These are phyloP conservation scores for Lepidurus couesii DNA, from an alignment of 1,140 invertebrate genomes.

Conservation along the genomic window DNA sequence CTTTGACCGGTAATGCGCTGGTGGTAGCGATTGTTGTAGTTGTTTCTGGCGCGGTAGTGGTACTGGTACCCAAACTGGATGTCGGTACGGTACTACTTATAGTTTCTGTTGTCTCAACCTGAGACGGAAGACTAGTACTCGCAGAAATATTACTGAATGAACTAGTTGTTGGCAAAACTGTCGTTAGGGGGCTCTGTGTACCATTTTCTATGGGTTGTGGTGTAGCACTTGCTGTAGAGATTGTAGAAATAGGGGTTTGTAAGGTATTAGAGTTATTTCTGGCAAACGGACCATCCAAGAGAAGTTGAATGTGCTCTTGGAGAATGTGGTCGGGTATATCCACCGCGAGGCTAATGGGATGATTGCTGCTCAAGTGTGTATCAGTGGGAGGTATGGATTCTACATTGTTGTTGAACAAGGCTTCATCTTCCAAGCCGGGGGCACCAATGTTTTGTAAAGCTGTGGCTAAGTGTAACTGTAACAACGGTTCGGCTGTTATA, in stretches of 20 bases:
- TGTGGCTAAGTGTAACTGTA: not conserved
- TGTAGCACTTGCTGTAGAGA: conserved; percentile 33
- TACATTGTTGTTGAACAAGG: conserved; percentile 17
- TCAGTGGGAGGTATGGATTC: not conserved
- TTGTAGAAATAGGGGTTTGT: conserved; percentile 32
- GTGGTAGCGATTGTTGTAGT: conserved; percentile 23
- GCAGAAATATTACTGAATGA: conserved; percentile 8
- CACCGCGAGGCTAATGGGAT: conserved; percentile 56
- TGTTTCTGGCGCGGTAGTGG: conserved; percentile 31
- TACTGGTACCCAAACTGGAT: conserved; percentile 41
- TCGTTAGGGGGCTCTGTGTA: conserved; percentile 44
- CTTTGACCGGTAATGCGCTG: conserved; percentile 19
- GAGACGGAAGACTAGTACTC: not conserved
- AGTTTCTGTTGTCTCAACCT: conserved; percentile 27
- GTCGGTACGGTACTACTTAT: conserved; percentile 37
- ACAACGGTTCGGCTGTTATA: not conserved
- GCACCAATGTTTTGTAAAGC: not conserved
- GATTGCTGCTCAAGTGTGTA: conserved; percentile 39
- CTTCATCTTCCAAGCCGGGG: not conserved
- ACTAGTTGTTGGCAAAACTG: conserved; percentile 42
- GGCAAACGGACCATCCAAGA: conserved; percentile 63
- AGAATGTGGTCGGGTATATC: conserved; percentile 73
- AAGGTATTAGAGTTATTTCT: conserved; percentile 39
- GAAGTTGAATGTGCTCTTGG: conserved; percentile 69
- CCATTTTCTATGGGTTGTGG: conserved; percentile 47